These are phyloP conservation scores for Poecilus cupreus DNA, from an alignment of 2,888 invertebrate genomes.

Conservation along the genomic window DNA sequence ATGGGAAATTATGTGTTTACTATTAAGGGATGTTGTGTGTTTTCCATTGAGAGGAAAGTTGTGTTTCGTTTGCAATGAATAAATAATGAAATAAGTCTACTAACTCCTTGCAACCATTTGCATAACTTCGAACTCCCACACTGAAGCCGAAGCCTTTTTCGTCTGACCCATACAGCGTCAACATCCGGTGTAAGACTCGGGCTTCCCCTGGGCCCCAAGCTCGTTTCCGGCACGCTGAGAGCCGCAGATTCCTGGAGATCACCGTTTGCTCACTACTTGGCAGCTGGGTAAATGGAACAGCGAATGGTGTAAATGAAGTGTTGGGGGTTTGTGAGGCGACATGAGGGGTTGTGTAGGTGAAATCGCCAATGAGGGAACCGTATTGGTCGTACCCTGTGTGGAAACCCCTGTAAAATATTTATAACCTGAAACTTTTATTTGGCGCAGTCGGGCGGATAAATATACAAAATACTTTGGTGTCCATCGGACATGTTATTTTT, in stretches of 20 bases:
- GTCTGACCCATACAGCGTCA: slow-evolving; percentile 68
- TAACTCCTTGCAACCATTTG: slow-evolving; percentile 77
- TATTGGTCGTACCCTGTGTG: slow-evolving; percentile 78
- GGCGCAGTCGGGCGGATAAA: no score
- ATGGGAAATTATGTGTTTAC: no score
- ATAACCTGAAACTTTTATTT: not conserved
- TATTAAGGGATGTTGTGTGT: no score
- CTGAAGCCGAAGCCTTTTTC: slow-evolving; percentile 77
- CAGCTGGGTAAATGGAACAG: not conserved
- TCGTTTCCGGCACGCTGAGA: slow-evolving; percentile 70
- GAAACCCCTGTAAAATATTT: slow-evolving; percentile 66
- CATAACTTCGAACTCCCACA: slow-evolving; percentile 75
- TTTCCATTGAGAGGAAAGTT: no score
- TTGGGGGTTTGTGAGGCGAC: not conserved
- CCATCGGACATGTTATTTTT: no score
- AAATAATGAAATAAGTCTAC: slow-evolving; percentile 64
- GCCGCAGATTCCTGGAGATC: slow-evolving; percentile 63
- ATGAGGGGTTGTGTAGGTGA: slow-evolving; percentile 64
- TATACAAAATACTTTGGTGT: no score
- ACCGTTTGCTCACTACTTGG: no score
- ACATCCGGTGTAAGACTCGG: slow-evolving; percentile 65
- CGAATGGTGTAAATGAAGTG: not conserved
- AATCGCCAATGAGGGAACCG: slow-evolving; percentile 78
- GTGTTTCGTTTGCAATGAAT: no score
- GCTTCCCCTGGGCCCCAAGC: slow-evolving; percentile 65